A percentile compares a stretch with the other conserved stretches of the same genome.
phyloP scores from a whole-genome alignment of 2,797 vertebrate genomes.

The Myiotriccus ornatus region DNA sequence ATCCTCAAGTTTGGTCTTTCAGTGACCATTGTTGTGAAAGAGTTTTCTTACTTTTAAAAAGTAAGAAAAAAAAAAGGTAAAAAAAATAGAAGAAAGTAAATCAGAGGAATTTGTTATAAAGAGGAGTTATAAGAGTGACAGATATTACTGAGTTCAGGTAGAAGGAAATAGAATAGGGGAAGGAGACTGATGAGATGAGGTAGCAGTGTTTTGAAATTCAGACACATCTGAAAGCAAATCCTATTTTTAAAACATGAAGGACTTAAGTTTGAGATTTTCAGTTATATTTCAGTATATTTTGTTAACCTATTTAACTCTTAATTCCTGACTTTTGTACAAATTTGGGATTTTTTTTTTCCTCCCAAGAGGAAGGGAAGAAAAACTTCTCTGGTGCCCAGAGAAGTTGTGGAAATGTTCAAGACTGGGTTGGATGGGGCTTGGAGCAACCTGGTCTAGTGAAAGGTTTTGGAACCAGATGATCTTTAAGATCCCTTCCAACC shows the following conservation, averaged over 20 bases:
- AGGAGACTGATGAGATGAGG: neutral
- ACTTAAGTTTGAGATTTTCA: neutral
- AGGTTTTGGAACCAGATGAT: neutral
- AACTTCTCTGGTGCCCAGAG: neutral
- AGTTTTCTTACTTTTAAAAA: slow-evolving; percentile 23
- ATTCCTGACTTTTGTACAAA: neutral
- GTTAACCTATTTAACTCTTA: neutral
- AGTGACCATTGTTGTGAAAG: neutral
- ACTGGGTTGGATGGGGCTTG: neutral
- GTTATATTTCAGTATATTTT: neutral
- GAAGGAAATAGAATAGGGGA: neutral
- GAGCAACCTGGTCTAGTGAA: neutral
- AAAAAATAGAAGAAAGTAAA: neutral
- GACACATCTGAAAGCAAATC: neutral
- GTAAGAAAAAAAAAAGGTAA: neutral
- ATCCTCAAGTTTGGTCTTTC: neutral
- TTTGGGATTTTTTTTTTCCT: fast-evolving
- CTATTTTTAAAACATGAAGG: neutral
- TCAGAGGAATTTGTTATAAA: neutral
- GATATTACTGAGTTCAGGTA: neutral
- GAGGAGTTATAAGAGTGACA: neutral
- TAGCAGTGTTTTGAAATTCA: neutral
- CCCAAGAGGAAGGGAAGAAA: neutral
- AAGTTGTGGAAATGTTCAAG: neutral
- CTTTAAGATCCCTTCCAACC: neutral